Base-by-base conservation (phyloP, 2,888 invertebrate species). In the Napeogenes sylphis region DNA sequence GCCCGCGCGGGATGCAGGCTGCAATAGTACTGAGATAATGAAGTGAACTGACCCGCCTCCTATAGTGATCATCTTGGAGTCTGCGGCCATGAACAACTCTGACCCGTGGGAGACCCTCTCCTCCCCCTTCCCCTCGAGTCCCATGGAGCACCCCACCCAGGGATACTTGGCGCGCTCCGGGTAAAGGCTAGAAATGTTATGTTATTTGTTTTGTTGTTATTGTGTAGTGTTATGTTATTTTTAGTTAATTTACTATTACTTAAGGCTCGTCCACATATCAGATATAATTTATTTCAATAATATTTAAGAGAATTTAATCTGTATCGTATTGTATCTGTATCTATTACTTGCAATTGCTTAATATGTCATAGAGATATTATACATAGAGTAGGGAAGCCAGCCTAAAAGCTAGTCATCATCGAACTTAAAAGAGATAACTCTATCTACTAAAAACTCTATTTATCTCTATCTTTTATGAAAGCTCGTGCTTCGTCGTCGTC, bases 21-120 rank as follows among this genome's bases (percentile, higher is more conserved):
- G 83, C 5, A 82, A 69, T 45, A 30, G 14, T 55, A 32, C 8
- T n/a, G 21, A 38, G 30, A 21, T 6, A 30, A 21, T 42, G 38
- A 32, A 30, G 45, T 54, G 21, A 46, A 84, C 83, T 93, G 91
- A 98, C 98, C 99, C 98, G 89, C 98, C 98, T 69, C 98, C 98
- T 78, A 99, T 95, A 73, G 97, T 97, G 77, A 99, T 96, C 96
- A 98, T 97, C 85, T 95, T 95, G 61, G 95, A 92, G 91, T 98
- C 98, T 32, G 98, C 98, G 45, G 98, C 98, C 97, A 98, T 97
- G 89, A 98, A 99, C 46, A 98, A 92, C 79, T 98, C 97, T 6
- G 96, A 95, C 66, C 96, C 95, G 89, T 97, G 97, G 58, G 94
- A 93, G 56, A 95, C 92, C 72, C 92, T 92, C 77, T 92, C 94